Percentiles rank a stretch among this genome's conserved stretches.
These are phyloP conservation scores for Phyllotreta striolata DNA, from an alignment of 2,888 invertebrate genomes.

Conservation along the genomic window DNA sequence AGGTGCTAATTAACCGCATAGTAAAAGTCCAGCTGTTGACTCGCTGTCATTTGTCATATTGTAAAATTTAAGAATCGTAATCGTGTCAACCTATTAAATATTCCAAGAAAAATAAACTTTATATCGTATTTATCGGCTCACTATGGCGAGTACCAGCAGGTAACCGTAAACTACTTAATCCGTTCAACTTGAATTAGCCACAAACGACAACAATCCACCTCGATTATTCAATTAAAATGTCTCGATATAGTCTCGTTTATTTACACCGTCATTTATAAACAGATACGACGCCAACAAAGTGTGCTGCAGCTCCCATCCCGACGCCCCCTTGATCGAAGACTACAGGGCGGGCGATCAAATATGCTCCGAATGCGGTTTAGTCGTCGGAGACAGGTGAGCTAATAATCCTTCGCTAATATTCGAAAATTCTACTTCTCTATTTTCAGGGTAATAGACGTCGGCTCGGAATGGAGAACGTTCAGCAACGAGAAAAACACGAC, in stretches of 20 bases:
- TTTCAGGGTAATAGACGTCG: conserved; percentile 96
- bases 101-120: not conserved
- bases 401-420: conserved; percentile 1
- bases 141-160: conserved; percentile 12
- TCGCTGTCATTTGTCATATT: too few species aligned
- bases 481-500: conserved; percentile 97
- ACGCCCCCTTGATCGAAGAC: conserved; percentile 95
- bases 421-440: conserved; percentile 10
- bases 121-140: not conserved
- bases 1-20: too few species aligned
- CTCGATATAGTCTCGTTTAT: not conserved
- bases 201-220: not conserved
- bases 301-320: conserved; percentile 94
- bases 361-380: conserved; percentile 99
- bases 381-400: conserved; percentile 93
- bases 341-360: conserved; percentile 99
- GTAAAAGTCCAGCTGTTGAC: too few species aligned
- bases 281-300: conserved; percentile 78
- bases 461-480: conserved; percentile 99
- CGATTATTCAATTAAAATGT: not conserved
- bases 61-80: too few species aligned
- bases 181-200: not conserved
- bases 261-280: conserved; percentile 44
- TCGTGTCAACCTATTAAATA: too few species aligned
- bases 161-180: not conserved